phyloP scores from a whole-genome alignment of 2,797 vertebrate species.

The Hirundo rustica region DNA sequence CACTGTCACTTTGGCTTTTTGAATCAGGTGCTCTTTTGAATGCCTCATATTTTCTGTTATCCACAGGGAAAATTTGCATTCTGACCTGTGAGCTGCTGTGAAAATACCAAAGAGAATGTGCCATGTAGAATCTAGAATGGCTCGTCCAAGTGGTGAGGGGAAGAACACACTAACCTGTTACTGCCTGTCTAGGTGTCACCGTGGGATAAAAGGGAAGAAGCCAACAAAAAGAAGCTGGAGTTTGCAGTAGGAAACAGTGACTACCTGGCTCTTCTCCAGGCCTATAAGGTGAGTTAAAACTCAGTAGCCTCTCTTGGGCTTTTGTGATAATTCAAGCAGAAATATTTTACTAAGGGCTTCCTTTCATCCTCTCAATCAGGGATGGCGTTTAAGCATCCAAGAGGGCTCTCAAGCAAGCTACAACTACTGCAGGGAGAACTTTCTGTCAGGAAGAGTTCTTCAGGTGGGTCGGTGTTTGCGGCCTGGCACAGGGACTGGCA shows the following conservation, averaged over 20 bases:
- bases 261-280: slow-evolving; percentile 91
- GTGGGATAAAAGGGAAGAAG: slow-evolving; percentile 96
- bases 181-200: slow-evolving; percentile 86
- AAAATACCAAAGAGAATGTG: background rate
- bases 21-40: background rate
- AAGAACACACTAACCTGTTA: background rate
- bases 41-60: background rate
- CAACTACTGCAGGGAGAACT: slow-evolving; percentile 92
- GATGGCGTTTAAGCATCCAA: slow-evolving; percentile 87
- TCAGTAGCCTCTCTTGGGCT: background rate
- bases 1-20: background rate
- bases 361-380: slow-evolving; percentile 73
- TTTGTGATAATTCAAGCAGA: background rate
- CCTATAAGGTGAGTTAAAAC: slow-evolving; percentile 86
- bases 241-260: slow-evolving; percentile 93
- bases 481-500: background rate
- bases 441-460: slow-evolving; percentile 89
- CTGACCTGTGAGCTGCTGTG: background rate
- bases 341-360: background rate
- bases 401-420: slow-evolving; percentile 82
- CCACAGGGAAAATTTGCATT: background rate
- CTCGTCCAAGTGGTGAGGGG: background rate
- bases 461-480: slow-evolving; percentile 78
- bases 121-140: background rate
- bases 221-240: slow-evolving; percentile 90